phyloP scores from a whole-genome alignment of 2,888 invertebrate genomes.

The Ceramica pisi region DNA sequence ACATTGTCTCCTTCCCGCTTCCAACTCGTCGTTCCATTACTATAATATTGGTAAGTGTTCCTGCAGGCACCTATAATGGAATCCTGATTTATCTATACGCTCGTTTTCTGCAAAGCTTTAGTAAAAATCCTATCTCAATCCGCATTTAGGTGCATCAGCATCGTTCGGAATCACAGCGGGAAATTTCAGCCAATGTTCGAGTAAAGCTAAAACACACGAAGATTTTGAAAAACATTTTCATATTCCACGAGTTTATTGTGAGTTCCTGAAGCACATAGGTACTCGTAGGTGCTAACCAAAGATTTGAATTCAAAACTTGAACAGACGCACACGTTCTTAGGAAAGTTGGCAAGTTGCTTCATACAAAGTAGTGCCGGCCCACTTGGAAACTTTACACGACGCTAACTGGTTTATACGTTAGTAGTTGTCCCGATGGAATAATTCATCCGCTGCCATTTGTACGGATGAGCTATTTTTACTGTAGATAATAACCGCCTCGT shows the following conservation, averaged over 20 bases:
- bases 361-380: conserved; percentile 53
- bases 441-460: conserved; percentile 31
- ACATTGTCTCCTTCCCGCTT: neutral
- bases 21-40: conserved; percentile 7
- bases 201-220: conserved; percentile 15
- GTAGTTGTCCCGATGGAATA: conserved; percentile 38
- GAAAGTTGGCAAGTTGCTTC: conserved; percentile 55
- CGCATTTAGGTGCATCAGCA: conserved; percentile 47
- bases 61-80: conserved; percentile 38
- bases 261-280: conserved; percentile 29
- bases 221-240: conserved; percentile 46
- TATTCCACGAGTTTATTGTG: conserved; percentile 45
- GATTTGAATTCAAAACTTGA: conserved; percentile 60
- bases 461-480: conserved; percentile 37
- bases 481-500: neutral
- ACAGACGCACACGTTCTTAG: conserved; percentile 49
- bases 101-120: conserved; percentile 39
- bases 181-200: conserved; percentile 26
- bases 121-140: conserved; percentile 50
- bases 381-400: conserved; percentile 48
- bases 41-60: conserved; percentile 29
- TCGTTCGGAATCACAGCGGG: conserved; percentile 17
- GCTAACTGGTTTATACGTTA: conserved; percentile 44
- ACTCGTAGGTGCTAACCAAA: conserved; percentile 45
- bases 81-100: conserved; percentile 45